These are phyloP conservation scores for Agrenia bidenticulata DNA, from an alignment of 2,888 invertebrate species.

Conservation along the genomic window DNA sequence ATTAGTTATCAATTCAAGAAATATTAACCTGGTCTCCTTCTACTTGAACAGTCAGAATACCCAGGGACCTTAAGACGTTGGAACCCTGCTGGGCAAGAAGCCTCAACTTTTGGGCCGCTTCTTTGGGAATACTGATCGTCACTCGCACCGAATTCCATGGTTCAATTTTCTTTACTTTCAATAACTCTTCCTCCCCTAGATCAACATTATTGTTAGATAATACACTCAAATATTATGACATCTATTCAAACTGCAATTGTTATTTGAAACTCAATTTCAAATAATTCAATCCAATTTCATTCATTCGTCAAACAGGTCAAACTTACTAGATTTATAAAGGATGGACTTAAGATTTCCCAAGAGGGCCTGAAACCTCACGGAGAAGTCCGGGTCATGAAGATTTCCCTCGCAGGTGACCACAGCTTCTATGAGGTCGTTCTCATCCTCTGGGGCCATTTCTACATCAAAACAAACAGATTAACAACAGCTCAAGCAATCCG, in stretches of 20 bases:
- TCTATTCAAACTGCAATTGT: not conserved
- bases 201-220: not conserved
- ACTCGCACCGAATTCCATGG: constrained; percentile 95
- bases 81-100: constrained; percentile 90
- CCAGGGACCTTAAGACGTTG: constrained; percentile 82
- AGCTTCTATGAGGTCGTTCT: constrained; percentile 71
- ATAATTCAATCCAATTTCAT: not conserved
- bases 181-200: constrained; percentile 11
- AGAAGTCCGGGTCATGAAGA: constrained; percentile 83
- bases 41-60: constrained; percentile 92
- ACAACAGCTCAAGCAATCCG: too few relatives aligned
- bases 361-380: constrained; percentile 74
- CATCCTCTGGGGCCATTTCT: constrained; percentile 82
- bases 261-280: not conserved
- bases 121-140: constrained; percentile 94
- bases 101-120: constrained; percentile 87
- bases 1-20: constrained; percentile 8
- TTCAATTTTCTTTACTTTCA: constrained; percentile 76
- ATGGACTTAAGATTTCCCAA: constrained; percentile 75
- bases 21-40: constrained; percentile 60
- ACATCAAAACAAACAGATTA: constrained; percentile 17
- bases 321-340: constrained; percentile 62
- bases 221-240: too few relatives aligned
- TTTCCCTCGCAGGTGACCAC: constrained; percentile 91
- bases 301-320: too few relatives aligned